Conservation (phyloP, 2,113 vertebrate genomes). For the Syrrhaptes paradoxus region DNA sequence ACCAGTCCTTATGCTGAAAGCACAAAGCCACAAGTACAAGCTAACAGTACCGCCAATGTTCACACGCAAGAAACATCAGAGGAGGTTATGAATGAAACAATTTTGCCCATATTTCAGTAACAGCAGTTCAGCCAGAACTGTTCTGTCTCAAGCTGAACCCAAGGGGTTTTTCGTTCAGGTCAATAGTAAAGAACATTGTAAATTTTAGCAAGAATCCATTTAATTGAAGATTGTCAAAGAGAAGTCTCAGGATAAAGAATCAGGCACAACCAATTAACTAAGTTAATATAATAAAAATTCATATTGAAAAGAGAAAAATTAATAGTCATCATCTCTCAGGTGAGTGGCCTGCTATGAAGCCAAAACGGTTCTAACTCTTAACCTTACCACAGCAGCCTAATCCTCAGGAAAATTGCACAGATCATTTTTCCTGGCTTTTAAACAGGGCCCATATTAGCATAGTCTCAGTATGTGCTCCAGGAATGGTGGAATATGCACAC, state of each 20-base stretch:
- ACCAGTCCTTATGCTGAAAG: slow-evolving; percentile 2
- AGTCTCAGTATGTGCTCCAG: not conserved
- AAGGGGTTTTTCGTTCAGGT: not conserved
- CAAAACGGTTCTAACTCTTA: not conserved
- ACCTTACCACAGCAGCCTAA: not conserved
- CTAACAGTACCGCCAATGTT: not conserved
- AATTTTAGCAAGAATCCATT: not conserved
- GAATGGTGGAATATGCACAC: not conserved
- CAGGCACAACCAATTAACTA: not conserved
- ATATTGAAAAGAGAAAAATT: not conserved
- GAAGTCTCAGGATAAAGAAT: slow-evolving; percentile 17
- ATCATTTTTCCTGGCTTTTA: not conserved
- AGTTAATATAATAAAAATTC: not conserved
- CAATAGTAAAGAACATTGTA: not conserved
- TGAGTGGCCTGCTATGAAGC: not conserved
- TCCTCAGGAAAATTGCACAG: not conserved
- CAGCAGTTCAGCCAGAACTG: slow-evolving; percentile 17
- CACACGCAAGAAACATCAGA: not conserved
- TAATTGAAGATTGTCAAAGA: not conserved
- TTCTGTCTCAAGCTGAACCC: slow-evolving; percentile 6
- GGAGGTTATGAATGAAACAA: not conserved
- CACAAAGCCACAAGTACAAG: slow-evolving; percentile 2
- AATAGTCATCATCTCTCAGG: not conserved
- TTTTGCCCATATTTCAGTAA: slow-evolving; percentile 33
- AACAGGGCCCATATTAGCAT: not conserved